These are phyloP conservation scores for Platorchestia sp. DNA, from an alignment of 1,140 invertebrate genomes.

Conservation along the genomic window DNA sequence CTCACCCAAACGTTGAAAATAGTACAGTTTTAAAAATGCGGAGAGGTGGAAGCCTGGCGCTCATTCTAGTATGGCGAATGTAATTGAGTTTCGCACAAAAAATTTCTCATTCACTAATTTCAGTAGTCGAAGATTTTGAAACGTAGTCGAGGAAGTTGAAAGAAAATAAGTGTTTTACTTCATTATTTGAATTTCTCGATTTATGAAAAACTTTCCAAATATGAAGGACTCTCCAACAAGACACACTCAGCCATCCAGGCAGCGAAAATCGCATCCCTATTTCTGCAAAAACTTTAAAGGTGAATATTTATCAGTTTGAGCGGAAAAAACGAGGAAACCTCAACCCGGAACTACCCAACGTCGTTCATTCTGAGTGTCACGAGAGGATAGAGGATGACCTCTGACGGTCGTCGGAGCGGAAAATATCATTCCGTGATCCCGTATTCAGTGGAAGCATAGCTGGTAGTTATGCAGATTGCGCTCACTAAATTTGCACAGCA, in stretches of 20 bases:
- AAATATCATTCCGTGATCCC: background rate
- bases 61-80: background rate
- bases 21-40: background rate
- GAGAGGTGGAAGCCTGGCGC: background rate
- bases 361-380: background rate
- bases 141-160: too few species aligned
- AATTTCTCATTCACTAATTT: background rate
- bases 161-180: background rate
- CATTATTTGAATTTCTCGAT: background rate
- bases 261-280: background rate
- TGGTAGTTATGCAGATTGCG: constrained; percentile 23
- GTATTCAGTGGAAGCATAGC: background rate
- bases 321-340: background rate
- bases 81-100: background rate
- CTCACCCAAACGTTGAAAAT: background rate
- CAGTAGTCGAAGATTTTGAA: background rate
- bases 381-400: background rate
- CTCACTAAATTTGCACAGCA: constrained; percentile 29
- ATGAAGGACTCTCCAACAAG: background rate
- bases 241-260: background rate
- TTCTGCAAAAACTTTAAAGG: background rate
- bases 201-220: background rate
- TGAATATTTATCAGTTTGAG: background rate
- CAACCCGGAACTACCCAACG: background rate
- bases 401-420: background rate